Base-by-base conservation (phyloP, 2,113 vertebrate genomes). In the Pachycephala philippinensis region DNA sequence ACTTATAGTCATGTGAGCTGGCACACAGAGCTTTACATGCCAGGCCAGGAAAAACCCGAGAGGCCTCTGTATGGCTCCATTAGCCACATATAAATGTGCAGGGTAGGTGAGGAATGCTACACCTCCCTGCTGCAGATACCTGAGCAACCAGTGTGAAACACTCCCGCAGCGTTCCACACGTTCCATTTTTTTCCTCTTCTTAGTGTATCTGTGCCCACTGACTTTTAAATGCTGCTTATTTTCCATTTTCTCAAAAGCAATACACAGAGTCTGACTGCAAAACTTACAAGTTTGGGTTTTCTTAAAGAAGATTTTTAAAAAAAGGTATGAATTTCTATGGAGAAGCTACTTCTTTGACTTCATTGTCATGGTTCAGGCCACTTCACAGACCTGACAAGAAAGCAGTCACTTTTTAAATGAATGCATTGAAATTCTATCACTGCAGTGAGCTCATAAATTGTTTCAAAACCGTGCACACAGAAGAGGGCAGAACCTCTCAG, bases 71-170 rank as follows among this genome's bases (percentile, higher is more conserved):
- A 35, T 6, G 65, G 68, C 53, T 89, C 95, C 83, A 45, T 49
- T 68, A 64, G 74, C 19, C 53, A 45, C 3, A 8, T 6, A 19
- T 16, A 57, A 93, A 86, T 27, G 75, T 88, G 74, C 89, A 94
- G 61, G 40, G 66, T 75, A 75, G 74, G 85, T 95, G 95, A 95
- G 97, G 93, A 97, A 97, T 94, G 80, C 94, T 79, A 5, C 47
- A 4, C 37, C 65, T 95, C 79, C 81, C 81, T 68, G 93, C 52
- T 39, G 54, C 69, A 64, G 81, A 86, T 82, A 85, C 61, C 49
- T 89, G 11, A 39, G 80, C 47, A 53, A 80, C 47, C 86, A 71
- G 88, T 40, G 90, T 52, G 79, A 96, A 94, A 78, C 44, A 44
- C 83, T 69, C 88, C 85, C 8, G 0, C n/a, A 45, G 61, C 45